These are phyloP conservation scores for Nephila pilipes DNA, from an alignment of 1,140 invertebrate species.

Conservation along the genomic window DNA sequence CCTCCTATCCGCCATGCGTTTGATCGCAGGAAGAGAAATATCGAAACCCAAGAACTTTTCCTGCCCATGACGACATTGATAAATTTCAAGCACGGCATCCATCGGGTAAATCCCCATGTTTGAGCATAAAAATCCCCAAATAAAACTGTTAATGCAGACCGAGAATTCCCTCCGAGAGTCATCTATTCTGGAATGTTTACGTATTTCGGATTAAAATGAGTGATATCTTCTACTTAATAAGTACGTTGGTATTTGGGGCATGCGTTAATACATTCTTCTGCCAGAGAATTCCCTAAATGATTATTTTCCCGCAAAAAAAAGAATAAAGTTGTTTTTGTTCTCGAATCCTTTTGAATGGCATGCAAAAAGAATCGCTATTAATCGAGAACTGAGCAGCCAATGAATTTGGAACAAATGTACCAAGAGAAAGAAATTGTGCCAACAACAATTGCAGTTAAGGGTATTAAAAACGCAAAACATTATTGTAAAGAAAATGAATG, in stretches of 20 bases:
- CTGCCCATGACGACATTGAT: neutral
- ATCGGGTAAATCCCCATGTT: neutral
- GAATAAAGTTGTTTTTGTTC: neutral
- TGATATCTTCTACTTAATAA: constrained; percentile 13
- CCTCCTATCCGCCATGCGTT: neutral
- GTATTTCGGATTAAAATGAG: constrained; percentile 25
- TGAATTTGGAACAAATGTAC: neutral
- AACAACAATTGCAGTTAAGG: neutral
- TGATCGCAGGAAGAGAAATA: neutral
- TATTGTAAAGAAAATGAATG: neutral
- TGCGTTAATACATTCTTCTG: neutral
- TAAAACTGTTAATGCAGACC: neutral
- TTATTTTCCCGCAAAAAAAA: neutral
- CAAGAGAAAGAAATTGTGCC: neutral
- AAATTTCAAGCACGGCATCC: neutral
- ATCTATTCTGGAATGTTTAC: neutral
- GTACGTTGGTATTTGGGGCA: neutral
- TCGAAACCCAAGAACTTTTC: neutral
- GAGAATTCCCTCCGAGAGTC: neutral
- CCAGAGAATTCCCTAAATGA: neutral
- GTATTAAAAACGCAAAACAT: neutral
- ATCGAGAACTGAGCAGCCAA: neutral
- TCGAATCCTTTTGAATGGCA: neutral
- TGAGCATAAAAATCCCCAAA: neutral
- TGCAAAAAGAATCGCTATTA: neutral